Conservation (phyloP, 2,888 invertebrate species). For the Philaethria dido region DNA sequence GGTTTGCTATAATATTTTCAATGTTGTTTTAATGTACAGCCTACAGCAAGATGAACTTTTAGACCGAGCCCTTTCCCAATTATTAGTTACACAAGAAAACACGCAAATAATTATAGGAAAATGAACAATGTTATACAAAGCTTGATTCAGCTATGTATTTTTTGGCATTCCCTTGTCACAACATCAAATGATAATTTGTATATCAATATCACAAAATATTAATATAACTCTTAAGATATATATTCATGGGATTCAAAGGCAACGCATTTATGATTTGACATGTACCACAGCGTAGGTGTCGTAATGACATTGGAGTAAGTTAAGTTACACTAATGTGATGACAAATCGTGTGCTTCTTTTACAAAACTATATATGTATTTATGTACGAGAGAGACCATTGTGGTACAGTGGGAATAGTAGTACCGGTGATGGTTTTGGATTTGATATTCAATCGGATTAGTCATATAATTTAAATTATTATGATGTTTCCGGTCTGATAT, state of each 20-base stretch:
- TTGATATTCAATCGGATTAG: no score
- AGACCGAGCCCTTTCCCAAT: neutral
- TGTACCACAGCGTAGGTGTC: neutral
- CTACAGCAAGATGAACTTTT: slow-evolving; percentile 1
- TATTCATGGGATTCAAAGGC: neutral
- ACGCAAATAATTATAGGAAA: neutral
- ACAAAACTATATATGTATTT: neutral
- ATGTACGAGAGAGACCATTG: no score
- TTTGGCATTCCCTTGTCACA: neutral
- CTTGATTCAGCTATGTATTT: neutral
- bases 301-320: neutral
- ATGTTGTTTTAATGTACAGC: slow-evolving; percentile 1
- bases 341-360: neutral
- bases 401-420: no score
- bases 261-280: neutral
- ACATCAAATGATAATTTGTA: neutral
- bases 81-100: neutral
- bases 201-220: neutral
- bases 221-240: neutral
- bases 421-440: no score
- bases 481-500: no score
- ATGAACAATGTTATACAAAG: neutral
- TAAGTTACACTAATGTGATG: neutral
- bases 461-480: no score
- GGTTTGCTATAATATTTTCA: neutral